These are phyloP conservation scores for Rhabdornis inornatus DNA, from an alignment of 2,113 vertebrate genomes.

Conservation along the genomic window DNA sequence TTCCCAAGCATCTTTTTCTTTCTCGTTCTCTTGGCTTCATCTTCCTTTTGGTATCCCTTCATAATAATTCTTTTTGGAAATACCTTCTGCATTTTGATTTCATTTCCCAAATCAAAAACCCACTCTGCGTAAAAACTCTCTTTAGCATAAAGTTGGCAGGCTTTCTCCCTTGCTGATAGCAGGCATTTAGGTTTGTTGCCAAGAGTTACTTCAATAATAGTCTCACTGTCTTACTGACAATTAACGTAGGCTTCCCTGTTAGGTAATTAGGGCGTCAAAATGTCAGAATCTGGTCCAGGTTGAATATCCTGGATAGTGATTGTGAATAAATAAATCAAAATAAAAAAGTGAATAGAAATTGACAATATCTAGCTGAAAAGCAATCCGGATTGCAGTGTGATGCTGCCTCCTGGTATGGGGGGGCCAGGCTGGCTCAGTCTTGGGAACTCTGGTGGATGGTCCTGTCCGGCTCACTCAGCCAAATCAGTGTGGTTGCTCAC, in stretches of 20 bases:
- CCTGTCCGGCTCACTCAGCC: neutral
- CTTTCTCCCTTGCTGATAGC: neutral
- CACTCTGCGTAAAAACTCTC: neutral
- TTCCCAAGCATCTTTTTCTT: neutral
- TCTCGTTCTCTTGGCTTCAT: neutral
- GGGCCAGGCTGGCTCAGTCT: neutral
- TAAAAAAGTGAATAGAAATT: neutral
- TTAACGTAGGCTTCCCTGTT: neutral
- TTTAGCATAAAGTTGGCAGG: neutral
- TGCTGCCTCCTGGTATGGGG: neutral
- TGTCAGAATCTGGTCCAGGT: neutral
- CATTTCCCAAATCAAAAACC: neutral
- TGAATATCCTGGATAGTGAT: neutral
- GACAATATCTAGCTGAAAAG: neutral
- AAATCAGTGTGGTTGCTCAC: neutral
- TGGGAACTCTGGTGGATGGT: fast-evolving
- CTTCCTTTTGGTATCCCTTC: neutral
- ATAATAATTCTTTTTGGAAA: neutral
- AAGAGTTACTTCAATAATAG: neutral
- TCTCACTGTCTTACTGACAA: neutral
- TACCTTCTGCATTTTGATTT: neutral
- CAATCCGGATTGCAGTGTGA: fast-evolving
- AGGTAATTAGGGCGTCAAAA: conserved; percentile 28
- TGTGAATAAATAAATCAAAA: neutral
- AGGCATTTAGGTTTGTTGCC: neutral